Percentiles rank a stretch among this genome's conserved stretches.
Evolutionary conservation across 2,113 vertebrate species (phyloP).

Genomic region (Calyptommatus sinebrachiatus): DNA sequence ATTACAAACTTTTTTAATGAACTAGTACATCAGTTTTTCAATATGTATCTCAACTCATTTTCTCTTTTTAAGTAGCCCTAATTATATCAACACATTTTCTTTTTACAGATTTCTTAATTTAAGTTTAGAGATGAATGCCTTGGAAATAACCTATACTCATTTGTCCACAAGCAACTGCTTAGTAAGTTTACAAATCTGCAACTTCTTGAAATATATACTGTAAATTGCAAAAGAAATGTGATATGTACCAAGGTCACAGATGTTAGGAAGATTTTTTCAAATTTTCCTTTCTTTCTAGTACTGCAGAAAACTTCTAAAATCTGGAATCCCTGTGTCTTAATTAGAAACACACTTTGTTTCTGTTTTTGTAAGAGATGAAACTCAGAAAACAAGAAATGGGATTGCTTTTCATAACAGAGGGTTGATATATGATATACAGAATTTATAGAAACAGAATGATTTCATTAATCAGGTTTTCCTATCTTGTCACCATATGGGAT

Average conservation of each 20-base stretch:
- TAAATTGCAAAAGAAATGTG: conserved; percentile 35
- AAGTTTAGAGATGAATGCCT: conserved; percentile 54
- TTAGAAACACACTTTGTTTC: conserved; percentile 48
- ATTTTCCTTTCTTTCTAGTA: conserved; percentile 55
- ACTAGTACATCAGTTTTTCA: no score
- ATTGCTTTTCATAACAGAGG: conserved; percentile 39
- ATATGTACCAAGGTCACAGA: conserved; percentile 39
- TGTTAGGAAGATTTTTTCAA: conserved; percentile 45
- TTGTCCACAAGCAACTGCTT: conserved; percentile 47
- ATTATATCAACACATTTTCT: neutral
- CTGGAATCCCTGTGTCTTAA: conserved; percentile 30
- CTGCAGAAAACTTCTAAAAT: conserved; percentile 51
- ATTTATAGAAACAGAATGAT: conserved; percentile 29
- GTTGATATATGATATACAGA: neutral
- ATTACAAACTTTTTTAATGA: no score
- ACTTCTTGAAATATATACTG: conserved; percentile 46
- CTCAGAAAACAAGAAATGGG: conserved; percentile 40
- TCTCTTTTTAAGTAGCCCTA: neutral
- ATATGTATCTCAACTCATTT: neutral
- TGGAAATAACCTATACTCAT: conserved; percentile 44
- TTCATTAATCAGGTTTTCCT: neutral
- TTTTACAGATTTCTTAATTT: conserved; percentile 38
- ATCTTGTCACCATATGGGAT: neutral
- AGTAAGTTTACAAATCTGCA: conserved; percentile 55
- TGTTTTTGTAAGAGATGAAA: conserved; percentile 45